Base-by-base conservation (phyloP, 2,797 vertebrate species). In the Helicolenus hilgendorfi region DNA sequence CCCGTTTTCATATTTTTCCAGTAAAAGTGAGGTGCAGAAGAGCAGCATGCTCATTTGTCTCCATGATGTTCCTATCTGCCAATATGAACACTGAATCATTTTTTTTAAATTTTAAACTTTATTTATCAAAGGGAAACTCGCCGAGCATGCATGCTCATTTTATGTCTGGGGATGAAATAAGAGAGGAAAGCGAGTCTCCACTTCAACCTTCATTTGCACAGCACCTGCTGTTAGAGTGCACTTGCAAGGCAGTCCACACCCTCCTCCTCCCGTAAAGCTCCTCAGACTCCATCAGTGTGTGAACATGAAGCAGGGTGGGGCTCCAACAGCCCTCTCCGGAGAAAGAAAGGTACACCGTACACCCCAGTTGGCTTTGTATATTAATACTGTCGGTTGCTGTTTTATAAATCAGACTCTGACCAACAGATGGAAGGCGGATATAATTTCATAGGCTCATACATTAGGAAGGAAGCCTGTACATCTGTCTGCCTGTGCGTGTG, bases 381-480 rank as follows among this genome's bases (percentile, higher is more conserved):
- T 89, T 86, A 88, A 84, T 59, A 27, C 29, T 29, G 38, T 87
- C 70, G 67, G 88, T 89, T 84, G 85, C 69, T 75, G 86, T 94
- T 90, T 87, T 81, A 72, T 85, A 84, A 94, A 93, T 85, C 71
- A 78, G 78, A 89, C 72, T 88, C 65, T 83, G 81, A 85, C 77
- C 89, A 96, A 72, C 94, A 95, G 92, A 96, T 94, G 93, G 93
- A 89, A 89, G 83, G 83, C 65, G 70, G 88, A 80, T 94, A 79
- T 92, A 26, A 87, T 95, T 96, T 93, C 77, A 86, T 84, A 27
- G 84, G 78, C 86, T 92, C 81, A 76, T 94, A 81, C 89, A 86
- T 94, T 87, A 90, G 68, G 84, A 90, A 81, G 76, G 70, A 92
- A 84, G 89, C 83, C 15, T 70, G 59, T 92, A 83, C 89, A 87